A percentile compares a stretch with the other conserved stretches of the same genome.
Evolutionary conservation across 2,797 vertebrate species (phyloP).

Genomic region (Urophycis tenuis): DNA sequence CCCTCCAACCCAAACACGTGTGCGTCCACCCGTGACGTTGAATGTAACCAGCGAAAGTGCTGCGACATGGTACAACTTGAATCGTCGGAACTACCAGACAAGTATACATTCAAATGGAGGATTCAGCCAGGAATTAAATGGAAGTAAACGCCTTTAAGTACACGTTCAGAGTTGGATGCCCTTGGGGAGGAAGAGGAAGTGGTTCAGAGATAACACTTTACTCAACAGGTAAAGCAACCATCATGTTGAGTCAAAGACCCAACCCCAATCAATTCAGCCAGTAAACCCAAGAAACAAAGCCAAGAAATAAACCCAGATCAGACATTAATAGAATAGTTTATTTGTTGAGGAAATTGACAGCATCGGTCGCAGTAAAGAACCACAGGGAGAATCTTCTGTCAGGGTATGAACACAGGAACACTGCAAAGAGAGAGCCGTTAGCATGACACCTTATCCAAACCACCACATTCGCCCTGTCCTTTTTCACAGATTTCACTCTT

Average conservation of each 20-base stretch:
- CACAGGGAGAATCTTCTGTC: slow-evolving; percentile 28
- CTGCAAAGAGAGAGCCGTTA: neutral
- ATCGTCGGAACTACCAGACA: neutral
- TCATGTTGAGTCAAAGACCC: neutral
- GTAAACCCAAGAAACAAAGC: slow-evolving; percentile 11
- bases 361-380: slow-evolving; percentile 47
- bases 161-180: no score
- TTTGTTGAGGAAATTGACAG: slow-evolving; percentile 58
- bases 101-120: neutral
- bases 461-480: neutral
- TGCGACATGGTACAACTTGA: neutral
- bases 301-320: no score
- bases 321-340: slow-evolving; percentile 58
- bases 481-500: neutral
- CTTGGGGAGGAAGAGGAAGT: neutral
- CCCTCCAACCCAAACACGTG: no score
- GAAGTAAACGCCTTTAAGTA: no score
- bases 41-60: neutral
- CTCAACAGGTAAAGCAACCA: neutral
- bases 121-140: neutral
- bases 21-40: neutral
- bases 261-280: neutral
- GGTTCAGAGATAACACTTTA: neutral
- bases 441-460: neutral
- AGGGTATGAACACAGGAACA: neutral